These are phyloP conservation scores for Tipula vernalis DNA, from an alignment of 2,888 invertebrate species.

Conservation along the genomic window DNA sequence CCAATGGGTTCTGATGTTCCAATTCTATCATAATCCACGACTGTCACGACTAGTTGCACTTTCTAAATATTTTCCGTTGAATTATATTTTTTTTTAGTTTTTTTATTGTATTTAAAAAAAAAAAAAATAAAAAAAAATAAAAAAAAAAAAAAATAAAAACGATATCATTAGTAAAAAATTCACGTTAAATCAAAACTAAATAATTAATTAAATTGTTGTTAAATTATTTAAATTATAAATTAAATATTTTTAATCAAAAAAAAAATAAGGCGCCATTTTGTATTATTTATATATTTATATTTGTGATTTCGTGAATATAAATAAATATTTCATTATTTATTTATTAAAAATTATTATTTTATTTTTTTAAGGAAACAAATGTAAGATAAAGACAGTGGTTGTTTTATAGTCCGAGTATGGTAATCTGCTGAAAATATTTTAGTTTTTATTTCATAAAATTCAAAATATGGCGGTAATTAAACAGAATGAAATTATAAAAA, in stretches of 20 bases:
- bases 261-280: not conserved
- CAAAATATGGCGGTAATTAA: not conserved
- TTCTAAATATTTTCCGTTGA: constrained; percentile 50
- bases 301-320: not conserved
- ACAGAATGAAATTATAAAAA: not conserved
- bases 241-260: not conserved
- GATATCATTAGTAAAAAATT: not conserved
- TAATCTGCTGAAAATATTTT: constrained; percentile 5
- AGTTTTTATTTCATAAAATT: not conserved
- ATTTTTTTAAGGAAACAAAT: not conserved
- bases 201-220: not conserved
- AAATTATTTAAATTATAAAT: not conserved
- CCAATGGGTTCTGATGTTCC: constrained; percentile 99
- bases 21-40: constrained; percentile 99
- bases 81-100: not conserved
- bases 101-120: not conserved
- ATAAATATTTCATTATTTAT: not conserved
- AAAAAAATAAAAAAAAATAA: not conserved
- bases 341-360: not conserved
- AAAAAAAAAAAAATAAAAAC: not conserved
- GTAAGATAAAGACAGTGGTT: constrained; percentile 10
- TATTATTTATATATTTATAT: not conserved
- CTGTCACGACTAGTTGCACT: constrained; percentile 97
- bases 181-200: not conserved
- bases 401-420: constrained; percentile 9